phyloP scores from a whole-genome alignment of 2,113 vertebrate species.

The Lampris incognitus region DNA sequence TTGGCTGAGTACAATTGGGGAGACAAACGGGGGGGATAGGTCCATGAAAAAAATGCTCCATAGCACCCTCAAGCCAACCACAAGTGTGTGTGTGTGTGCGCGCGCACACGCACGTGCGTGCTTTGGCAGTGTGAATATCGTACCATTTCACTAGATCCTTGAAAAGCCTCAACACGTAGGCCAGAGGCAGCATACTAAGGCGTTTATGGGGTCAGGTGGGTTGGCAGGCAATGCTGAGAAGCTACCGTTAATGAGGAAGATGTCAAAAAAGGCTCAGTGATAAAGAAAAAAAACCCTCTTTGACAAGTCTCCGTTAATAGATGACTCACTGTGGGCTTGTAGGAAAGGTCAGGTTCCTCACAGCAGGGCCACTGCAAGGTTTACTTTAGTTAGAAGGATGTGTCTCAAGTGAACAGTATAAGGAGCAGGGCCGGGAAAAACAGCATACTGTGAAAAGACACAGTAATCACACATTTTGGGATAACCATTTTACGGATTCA shows the following conservation, averaged over 20 bases:
- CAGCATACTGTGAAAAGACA: too few species aligned
- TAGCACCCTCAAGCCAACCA: not conserved
- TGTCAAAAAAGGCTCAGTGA: conserved; percentile 13
- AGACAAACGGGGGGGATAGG: too few species aligned
- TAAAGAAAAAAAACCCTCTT: conserved; percentile 25
- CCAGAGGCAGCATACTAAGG: conserved; percentile 6
- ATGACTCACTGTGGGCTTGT: conserved; percentile 43
- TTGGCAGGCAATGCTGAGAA: not conserved
- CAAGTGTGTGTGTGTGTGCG: not conserved
- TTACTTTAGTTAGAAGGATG: conserved; percentile 29
- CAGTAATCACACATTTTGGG: too few species aligned
- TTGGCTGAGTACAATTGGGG: too few species aligned
- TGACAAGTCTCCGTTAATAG: conserved; percentile 46
- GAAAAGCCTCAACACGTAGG: not conserved
- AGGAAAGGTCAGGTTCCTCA: conserved; percentile 37
- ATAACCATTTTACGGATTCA: too few species aligned
- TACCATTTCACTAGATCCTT: not conserved
- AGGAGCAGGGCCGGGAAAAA: not conserved
- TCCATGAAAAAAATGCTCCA: not conserved
- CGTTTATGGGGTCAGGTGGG: not conserved
- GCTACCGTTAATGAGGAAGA: conserved; percentile 19
- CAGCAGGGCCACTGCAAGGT: conserved; percentile 24
- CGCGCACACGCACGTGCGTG: not conserved
- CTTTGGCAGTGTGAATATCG: too few species aligned
- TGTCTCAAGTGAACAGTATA: not conserved